Evolutionary conservation across 1,140 invertebrate species (phyloP), one percentile per base, ranked within the genome.

Genomic region (Drosophila orosa): DNA sequence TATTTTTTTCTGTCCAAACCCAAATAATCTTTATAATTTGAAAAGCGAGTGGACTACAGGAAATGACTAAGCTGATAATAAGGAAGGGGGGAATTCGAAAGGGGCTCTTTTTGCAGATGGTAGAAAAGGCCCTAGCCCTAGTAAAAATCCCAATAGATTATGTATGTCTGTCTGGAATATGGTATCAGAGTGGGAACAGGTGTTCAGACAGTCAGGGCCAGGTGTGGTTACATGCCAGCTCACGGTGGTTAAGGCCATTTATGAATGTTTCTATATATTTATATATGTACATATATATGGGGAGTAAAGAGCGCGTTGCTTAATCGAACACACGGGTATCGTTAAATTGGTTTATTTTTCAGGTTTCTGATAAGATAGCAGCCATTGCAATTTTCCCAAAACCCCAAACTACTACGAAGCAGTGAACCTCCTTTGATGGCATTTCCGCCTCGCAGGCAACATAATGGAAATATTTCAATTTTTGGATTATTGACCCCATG

Each of bases 11-110:
- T 22, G 35, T 22, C 44, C 42, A 35, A 31, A 42, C 27, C 68
- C 17, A 19, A 40, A 73, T 74, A 82, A 78, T 78, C 79, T 82
- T 29, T 45, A 63, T 58, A 71, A 58, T 58, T 71, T 50, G 13
- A 71, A 71, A 31, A 33, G 31, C 63, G 62, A 67, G 47, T 66
- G 55, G 22, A 10, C 48, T 45, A 39, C 80, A 76, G 81, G 77
- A 84, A 84, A 84, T 80, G 61, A 73, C 61, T 77, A 59, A 52
- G 58, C 62, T 80, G 80, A 84, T 84, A 85, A 77, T 54, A 35
- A 35, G 12, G 19, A 73, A 77, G n/a, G 9, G 54, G n/a, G 9
- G 54, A 58, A 45, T 61, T 44, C 40, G 63, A 27, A 45, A 37
- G 15, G 35, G 12, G 27, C 35, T 57, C 29, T 58, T 55, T 66